A percentile compares a stretch with the other conserved stretches of the same genome.
Evolutionary conservation across 1,140 invertebrate species (phyloP).

Genomic region (Galleria mellonella): DNA sequence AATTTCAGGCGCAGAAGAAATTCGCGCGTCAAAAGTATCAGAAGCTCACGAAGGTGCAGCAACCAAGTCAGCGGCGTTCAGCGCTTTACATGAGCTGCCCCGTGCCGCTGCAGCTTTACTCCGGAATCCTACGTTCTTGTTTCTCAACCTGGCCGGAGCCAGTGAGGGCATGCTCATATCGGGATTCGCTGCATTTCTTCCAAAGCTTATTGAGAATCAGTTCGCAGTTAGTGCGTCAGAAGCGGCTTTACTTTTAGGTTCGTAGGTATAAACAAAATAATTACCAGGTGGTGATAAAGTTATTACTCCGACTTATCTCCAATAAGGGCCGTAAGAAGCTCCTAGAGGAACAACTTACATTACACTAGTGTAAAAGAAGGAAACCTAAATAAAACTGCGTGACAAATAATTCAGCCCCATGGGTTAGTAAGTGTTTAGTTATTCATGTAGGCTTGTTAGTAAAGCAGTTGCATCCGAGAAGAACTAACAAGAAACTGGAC

Average conservation of each 20-base stretch:
- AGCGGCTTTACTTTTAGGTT: conserved; percentile 86
- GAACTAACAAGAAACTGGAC: too few species aligned
- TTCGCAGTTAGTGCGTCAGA: conserved; percentile 83
- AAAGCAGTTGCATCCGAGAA: too few species aligned
- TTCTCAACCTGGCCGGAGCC: conserved; percentile 85
- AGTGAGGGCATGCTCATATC: conserved; percentile 85
- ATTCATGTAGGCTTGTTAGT: too few species aligned
- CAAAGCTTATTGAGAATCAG: conserved; percentile 90
- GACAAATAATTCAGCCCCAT: too few species aligned
- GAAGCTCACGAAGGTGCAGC: conserved; percentile 78
- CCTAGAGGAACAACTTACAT: too few species aligned
- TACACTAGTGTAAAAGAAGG: too few species aligned
- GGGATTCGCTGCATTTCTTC: conserved; percentile 88
- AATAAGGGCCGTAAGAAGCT: too few species aligned
- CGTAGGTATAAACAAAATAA: conserved; percentile 13
- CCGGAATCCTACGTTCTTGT: conserved; percentile 86
- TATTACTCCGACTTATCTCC: too few species aligned
- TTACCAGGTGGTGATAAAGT: background rate
- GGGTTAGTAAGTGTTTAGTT: too few species aligned
- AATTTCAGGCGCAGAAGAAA: conserved; percentile 76
- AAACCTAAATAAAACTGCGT: too few species aligned
- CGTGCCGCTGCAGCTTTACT: conserved; percentile 79
- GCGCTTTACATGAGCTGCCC: conserved; percentile 79
- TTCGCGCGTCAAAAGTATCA: conserved; percentile 80
- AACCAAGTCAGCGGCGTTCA: conserved; percentile 73